These are phyloP conservation scores for Tridacna crocea DNA, from an alignment of 2,888 invertebrate genomes.

Conservation along the genomic window DNA sequence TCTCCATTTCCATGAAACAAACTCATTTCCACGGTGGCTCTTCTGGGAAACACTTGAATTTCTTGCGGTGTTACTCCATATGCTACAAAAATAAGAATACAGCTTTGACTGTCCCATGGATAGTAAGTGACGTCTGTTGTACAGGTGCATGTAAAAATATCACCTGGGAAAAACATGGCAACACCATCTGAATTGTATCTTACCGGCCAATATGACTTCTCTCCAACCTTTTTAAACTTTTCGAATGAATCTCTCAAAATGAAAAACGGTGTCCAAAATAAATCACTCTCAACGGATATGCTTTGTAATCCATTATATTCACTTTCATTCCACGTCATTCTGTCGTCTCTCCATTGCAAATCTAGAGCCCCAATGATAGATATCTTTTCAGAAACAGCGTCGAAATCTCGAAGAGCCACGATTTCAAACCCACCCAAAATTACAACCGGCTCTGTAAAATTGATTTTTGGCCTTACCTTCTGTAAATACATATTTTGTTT, in stretches of 20 bases:
- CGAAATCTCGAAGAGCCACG: not conserved
- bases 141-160: not conserved
- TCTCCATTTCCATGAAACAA: not conserved
- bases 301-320: not conserved
- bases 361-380: not conserved
- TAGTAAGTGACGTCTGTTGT: not conserved
- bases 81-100: not conserved
- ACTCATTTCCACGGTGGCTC: not conserved
- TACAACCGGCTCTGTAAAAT: not conserved
- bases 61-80: not conserved
- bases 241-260: not conserved
- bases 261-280: not conserved
- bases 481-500: not conserved
- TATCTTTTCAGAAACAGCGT: not conserved
- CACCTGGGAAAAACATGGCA: constrained; percentile 6
- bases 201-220: constrained; percentile 1
- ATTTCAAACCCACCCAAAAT: not conserved
- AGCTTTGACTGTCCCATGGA: constrained; percentile 14
- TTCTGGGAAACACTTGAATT: not conserved
- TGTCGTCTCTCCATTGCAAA: not conserved
- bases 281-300: not conserved
- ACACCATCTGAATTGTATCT: not conserved
- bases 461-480: not conserved
- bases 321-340: constrained; percentile 6
- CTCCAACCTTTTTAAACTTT: not conserved